Conservation (phyloP, 1,140 invertebrate genomes). For the Euura saliciscinereae region DNA sequence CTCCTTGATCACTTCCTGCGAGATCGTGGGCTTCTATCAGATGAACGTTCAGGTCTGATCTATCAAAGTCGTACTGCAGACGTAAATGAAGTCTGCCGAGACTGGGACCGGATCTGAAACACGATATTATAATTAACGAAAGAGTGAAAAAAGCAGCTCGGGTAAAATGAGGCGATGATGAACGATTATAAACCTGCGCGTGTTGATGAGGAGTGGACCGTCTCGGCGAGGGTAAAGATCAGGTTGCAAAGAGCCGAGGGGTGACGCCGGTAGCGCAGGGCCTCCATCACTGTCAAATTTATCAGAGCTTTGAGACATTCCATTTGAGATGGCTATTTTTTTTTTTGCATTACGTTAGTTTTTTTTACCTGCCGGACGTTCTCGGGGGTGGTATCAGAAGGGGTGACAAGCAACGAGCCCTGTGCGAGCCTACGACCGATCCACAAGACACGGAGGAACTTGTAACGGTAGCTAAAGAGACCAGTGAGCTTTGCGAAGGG, state of each 20-base stretch:
- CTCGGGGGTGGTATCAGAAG: conserved; percentile 71
- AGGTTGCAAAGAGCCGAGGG: conserved; percentile 83
- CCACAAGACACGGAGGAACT: conserved; percentile 55
- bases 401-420: conserved; percentile 69
- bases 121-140: conserved; percentile 31
- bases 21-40: conserved; percentile 85
- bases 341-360: no score
- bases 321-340: no score
- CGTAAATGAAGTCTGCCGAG: conserved; percentile 82
- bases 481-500: conserved; percentile 66
- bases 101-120: conserved; percentile 60
- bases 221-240: conserved; percentile 81
- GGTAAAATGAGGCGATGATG: not conserved
- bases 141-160: not conserved
- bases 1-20: conserved; percentile 78
- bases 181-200: conserved; percentile 47
- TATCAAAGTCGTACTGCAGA: conserved; percentile 88
- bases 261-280: conserved; percentile 67
- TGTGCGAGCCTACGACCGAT: conserved; percentile 9
- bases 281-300: conserved; percentile 33
- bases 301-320: not conserved
- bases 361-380: conserved; percentile 52
- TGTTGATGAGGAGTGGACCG: conserved; percentile 73
- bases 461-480: conserved; percentile 61
- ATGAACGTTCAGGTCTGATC: conserved; percentile 86